These are phyloP conservation scores for Phycodurus eques DNA, from an alignment of 2,113 vertebrate genomes.

Conservation along the genomic window DNA sequence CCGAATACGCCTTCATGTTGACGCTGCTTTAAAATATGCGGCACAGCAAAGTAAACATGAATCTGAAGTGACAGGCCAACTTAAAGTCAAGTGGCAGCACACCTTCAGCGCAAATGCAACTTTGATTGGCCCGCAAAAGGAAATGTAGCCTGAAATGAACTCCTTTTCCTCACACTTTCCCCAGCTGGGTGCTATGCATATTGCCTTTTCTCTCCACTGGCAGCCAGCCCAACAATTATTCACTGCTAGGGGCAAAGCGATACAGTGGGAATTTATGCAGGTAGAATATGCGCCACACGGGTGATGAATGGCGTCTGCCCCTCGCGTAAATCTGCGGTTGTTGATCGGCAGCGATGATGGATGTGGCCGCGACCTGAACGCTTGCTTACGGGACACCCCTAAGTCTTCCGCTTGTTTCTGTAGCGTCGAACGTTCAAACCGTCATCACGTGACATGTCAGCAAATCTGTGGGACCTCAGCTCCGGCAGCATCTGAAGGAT, in stretches of 20 bases:
- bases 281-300: slow-evolving; percentile 38
- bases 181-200: slow-evolving; percentile 19
- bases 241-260: slow-evolving; percentile 50
- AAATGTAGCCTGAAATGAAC: slow-evolving; percentile 28
- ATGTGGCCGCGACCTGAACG: slow-evolving; percentile 30
- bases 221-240: slow-evolving; percentile 50
- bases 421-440: neutral
- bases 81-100: slow-evolving; percentile 18
- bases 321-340: slow-evolving; percentile 54
- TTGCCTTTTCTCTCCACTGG: slow-evolving; percentile 39
- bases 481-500: neutral
- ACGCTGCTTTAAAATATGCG: slow-evolving; percentile 28
- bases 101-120: slow-evolving; percentile 17
- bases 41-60: slow-evolving; percentile 6
- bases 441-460: neutral
- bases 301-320: slow-evolving; percentile 51
- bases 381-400: slow-evolving; percentile 43
- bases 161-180: slow-evolving; percentile 6
- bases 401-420: slow-evolving; percentile 53
- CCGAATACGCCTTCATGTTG: neutral
- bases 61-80: slow-evolving; percentile 38
- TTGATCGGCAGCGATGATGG: slow-evolving; percentile 61
- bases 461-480: neutral
- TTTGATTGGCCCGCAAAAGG: slow-evolving; percentile 31
- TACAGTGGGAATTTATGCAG: slow-evolving; percentile 63